phyloP scores from a whole-genome alignment of 2,888 invertebrate genomes.

The Buathra laborator region DNA sequence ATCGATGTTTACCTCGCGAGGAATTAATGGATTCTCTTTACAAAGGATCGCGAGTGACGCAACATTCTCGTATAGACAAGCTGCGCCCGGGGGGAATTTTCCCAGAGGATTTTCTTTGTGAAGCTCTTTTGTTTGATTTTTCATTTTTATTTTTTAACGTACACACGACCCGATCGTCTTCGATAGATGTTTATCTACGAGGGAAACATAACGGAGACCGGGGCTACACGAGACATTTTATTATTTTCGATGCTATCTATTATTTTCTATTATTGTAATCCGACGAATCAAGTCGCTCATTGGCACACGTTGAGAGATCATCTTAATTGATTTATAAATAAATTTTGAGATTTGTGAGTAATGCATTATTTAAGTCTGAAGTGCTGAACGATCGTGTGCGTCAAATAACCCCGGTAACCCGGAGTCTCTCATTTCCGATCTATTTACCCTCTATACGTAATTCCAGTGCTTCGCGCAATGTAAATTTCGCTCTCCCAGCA shows the following conservation, averaged over 20 bases:
- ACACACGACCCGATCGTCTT: background rate
- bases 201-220: background rate
- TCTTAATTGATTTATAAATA: background rate
- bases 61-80: background rate
- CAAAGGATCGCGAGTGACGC: background rate
- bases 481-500: no score
- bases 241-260: background rate
- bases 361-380: background rate
- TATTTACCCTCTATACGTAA: background rate
- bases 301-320: background rate
- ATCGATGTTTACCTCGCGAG: conserved; percentile 12
- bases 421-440: no score
- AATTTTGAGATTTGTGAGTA: background rate
- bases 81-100: conserved; percentile 12
- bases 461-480: background rate
- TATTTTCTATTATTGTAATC: background rate
- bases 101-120: conserved; percentile 3
- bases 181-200: background rate
- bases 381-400: background rate
- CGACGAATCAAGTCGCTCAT: background rate
- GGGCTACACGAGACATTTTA: background rate
- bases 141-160: background rate
- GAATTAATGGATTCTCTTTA: background rate
- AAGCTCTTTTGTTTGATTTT: background rate
- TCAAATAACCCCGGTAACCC: no score